Conservation (phyloP, 2,797 vertebrate genomes). For the Sitta carolinensis region DNA sequence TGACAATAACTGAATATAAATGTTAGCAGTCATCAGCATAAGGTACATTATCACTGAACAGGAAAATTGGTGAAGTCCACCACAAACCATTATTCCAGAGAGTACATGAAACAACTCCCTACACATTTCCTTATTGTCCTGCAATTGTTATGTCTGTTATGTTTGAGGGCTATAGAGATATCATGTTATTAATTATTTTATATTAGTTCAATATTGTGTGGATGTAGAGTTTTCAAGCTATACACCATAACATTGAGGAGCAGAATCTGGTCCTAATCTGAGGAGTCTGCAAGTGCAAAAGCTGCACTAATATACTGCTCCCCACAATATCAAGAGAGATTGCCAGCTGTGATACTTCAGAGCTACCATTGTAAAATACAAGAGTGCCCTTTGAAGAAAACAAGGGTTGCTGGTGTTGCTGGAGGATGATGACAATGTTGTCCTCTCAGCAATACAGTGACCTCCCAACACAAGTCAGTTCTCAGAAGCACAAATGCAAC, state of each 20-base stretch:
- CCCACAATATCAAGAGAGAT: neutral
- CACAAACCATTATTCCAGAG: neutral
- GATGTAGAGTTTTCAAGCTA: neutral
- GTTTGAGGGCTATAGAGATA: neutral
- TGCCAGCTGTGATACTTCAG: rapidly evolving
- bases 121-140: neutral
- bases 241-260: rapidly evolving
- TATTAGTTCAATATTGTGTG: neutral
- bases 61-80: neutral
- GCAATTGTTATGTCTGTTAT: neutral
- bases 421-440: neutral
- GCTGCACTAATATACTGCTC: neutral
- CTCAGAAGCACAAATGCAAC: neutral
- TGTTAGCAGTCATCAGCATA: neutral
- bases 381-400: neutral
- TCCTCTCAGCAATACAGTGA: neutral
- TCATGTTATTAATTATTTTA: neutral
- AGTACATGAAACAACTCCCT: neutral
- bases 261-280: neutral
- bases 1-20: neutral
- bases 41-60: neutral
- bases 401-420: neutral
- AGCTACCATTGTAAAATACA: neutral
- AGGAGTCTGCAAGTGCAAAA: neutral
- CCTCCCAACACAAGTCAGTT: neutral